Base-by-base conservation (phyloP, 2,888 invertebrate species). In the Campoplex nolae region DNA sequence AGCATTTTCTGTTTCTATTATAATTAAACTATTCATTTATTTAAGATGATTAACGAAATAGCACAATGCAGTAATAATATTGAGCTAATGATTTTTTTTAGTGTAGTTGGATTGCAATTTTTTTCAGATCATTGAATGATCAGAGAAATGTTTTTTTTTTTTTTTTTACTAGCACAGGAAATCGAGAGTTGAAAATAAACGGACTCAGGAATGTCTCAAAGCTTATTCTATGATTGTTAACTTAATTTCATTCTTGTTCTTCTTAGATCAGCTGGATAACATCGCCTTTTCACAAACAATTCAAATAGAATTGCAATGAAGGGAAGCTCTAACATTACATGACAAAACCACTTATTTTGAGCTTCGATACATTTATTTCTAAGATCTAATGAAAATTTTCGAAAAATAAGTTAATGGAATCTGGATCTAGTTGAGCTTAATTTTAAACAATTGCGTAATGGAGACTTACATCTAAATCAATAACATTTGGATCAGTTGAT, bases 401-500 rank as follows among this genome's bases (percentile, higher is more conserved):
- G 11, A 45, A 45, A 45, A 45, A 11, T 45, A 9, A 7, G 9
- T 42, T 3, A 13, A 2, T 45, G 45, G 7, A 42, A 0, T 13
- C 11, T 45, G 45, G 45, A 42, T 9, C 7, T 45, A 45, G 9
- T 45, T 45, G 13, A 7, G 1, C 51, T 6, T 18, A 18, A 18
- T 51, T 18, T n/a, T 6, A 8, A 54, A 35, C 11, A 0, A 38
- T 7, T 54, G 2, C 1, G 18, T 8, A 38, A 9, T 13, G 23
- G 35, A 38, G 73, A 75, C 90, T 91, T 91, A 95, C 95, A 83
- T 96, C 96, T 83, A 97, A 95, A 9, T 96, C 97, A 56, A 98
- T 95, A 51, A 97, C 94, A 94, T 97, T 98, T 0, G 96, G 97
- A 94, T 97, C 96, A 90, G 94, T 93, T 18, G 94, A 93, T 89